These are phyloP conservation scores for Xylocopa sonorina DNA, from an alignment of 1,140 invertebrate genomes.

Conservation along the genomic window DNA sequence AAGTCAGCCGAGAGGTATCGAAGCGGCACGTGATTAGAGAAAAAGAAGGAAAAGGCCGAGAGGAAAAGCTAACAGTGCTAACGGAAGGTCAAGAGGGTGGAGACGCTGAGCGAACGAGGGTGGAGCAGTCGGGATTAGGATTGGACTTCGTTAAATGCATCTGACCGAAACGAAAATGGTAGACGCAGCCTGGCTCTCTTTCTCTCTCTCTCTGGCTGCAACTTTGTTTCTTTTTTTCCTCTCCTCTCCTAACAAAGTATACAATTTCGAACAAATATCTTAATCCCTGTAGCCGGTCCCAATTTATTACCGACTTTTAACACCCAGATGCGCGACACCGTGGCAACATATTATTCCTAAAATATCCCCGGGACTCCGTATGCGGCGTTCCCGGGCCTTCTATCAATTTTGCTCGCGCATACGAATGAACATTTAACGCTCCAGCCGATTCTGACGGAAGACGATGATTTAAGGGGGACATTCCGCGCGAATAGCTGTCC, in stretches of 20 bases:
- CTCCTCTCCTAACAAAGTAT: conserved; percentile 33
- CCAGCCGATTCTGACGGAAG: not conserved
- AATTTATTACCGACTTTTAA: conserved; percentile 43
- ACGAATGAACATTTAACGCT: not conserved
- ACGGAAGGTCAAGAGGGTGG: conserved; percentile 38
- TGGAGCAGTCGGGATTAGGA: conserved; percentile 53
- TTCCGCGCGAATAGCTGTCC: not conserved
- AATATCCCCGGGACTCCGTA: conserved; percentile 13
- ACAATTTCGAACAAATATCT: conserved; percentile 49
- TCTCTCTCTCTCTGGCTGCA: not conserved
- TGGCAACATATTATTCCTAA: conserved; percentile 31
- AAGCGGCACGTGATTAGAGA: not conserved
- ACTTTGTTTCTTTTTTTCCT: not conserved
- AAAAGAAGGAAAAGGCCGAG: not conserved
- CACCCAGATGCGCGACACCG: conserved; percentile 39
- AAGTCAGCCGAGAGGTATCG: not conserved
- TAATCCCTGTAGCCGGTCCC: conserved; percentile 21
- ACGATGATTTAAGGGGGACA: not conserved
- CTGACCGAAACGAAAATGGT: conserved; percentile 55
- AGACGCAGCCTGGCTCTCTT: conserved; percentile 13
- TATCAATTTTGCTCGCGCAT: not conserved
- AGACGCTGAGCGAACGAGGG: conserved; percentile 35
- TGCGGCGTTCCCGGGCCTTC: too few species aligned
- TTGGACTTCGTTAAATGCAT: conserved; percentile 40
- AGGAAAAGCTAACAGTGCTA: conserved; percentile 42